Evolutionary conservation across 2,888 invertebrate genomes (phyloP).

Genomic region (Selenia dentaria): DNA sequence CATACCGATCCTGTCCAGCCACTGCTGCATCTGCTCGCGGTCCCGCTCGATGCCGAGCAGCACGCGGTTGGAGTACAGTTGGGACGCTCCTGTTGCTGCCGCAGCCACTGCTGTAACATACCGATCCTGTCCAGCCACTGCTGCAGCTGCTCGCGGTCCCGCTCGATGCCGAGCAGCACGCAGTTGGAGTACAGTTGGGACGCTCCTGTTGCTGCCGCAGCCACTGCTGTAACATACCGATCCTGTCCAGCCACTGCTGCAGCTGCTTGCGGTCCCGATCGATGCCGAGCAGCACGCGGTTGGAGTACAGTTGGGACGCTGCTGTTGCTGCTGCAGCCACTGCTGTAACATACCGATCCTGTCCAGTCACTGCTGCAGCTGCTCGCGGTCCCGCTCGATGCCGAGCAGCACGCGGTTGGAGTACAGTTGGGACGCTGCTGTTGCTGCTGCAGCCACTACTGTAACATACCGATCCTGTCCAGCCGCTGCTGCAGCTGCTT

Average conservation of each 20-base stretch:
- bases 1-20: conserved; percentile 1
- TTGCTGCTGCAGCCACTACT: conserved; percentile 83
- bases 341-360: not conserved
- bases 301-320: not conserved
- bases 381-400: not conserved
- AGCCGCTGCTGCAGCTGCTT: conserved; percentile 27
- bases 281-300: not conserved
- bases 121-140: not conserved
- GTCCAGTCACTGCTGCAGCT: not conserved
- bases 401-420: conserved; percentile 75
- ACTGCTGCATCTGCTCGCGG: not conserved
- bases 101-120: not conserved
- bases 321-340: conserved; percentile 56
- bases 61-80: not conserved
- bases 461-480: conserved; percentile 30
- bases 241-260: not conserved
- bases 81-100: too few relatives aligned
- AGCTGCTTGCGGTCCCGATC: not conserved
- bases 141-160: not conserved
- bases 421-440: conserved; percentile 85
- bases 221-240: not conserved
- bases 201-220: conserved; percentile 53
- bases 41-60: not conserved
- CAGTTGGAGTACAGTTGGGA: not conserved
- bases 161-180: not conserved